Evolutionary conservation across 2,888 invertebrate species (phyloP).

Genomic region (Melinopterus prodromus): DNA sequence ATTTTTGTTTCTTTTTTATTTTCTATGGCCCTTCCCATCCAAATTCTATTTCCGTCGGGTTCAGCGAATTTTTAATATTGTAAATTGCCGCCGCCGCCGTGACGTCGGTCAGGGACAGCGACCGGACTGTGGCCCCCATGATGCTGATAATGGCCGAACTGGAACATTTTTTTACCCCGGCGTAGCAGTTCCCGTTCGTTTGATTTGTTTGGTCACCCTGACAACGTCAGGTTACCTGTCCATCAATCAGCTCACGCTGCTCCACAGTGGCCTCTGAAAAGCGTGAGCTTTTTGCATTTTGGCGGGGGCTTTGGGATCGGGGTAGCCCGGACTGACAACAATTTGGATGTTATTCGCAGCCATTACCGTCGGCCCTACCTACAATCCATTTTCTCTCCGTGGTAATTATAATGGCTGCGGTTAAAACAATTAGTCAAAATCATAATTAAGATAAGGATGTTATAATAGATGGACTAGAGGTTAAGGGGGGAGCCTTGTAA

Average conservation of each 20-base stretch:
- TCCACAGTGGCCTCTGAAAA: background rate
- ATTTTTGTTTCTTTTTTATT: background rate
- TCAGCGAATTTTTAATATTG: constrained; percentile 39
- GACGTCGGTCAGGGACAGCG: constrained; percentile 30
- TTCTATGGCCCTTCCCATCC: background rate
- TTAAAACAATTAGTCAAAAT: background rate
- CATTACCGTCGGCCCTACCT: background rate
- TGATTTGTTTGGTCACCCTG: constrained; percentile 54
- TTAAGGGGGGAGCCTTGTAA: too few species aligned
- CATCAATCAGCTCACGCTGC: constrained; percentile 29
- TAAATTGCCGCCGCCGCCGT: constrained; percentile 39
- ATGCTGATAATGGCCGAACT: constrained; percentile 56
- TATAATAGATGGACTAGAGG: too few species aligned
- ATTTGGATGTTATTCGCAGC: background rate
- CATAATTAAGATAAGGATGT: too few species aligned
- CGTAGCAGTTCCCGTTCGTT: constrained; percentile 40
- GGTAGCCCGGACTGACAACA: background rate
- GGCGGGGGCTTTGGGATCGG: background rate
- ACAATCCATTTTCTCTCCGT: background rate
- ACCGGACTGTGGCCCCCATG: constrained; percentile 46
- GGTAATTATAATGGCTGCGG: background rate
- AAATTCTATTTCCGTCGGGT: constrained; percentile 33
- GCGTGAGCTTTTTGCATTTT: background rate
- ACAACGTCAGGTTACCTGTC: constrained; percentile 48
- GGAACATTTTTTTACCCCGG: constrained; percentile 58